These are phyloP conservation scores for Scolopax mira DNA, from an alignment of 2,113 vertebrate species.

Conservation along the genomic window DNA sequence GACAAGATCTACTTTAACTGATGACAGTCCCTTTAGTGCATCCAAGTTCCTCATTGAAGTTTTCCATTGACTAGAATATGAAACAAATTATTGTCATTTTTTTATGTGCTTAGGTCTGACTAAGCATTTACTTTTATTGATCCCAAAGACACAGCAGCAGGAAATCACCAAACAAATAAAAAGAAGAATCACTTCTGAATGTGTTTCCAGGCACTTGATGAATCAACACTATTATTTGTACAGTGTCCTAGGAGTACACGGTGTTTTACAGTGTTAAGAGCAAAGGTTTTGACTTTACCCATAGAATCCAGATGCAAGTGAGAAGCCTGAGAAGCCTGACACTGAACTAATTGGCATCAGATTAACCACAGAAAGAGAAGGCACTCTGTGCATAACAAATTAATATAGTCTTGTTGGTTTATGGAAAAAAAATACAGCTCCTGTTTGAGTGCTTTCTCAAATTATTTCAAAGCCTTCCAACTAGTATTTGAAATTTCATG, in stretches of 20 bases:
- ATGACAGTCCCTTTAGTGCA: background rate
- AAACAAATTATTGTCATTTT: background rate
- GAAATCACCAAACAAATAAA: conserved; percentile 23
- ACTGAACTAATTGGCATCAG: background rate
- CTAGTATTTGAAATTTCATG: background rate
- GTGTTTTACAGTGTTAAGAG: background rate
- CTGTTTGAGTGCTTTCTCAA: background rate
- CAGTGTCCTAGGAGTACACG: background rate
- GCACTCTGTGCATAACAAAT: background rate
- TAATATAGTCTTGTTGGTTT: background rate
- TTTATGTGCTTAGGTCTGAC: background rate
- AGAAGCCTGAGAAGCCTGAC: background rate
- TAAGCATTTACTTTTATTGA: conserved; percentile 52
- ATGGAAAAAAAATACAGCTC: background rate
- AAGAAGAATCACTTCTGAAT: background rate
- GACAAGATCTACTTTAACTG: background rate
- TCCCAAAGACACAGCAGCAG: background rate
- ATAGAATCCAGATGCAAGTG: background rate
- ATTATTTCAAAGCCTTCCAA: background rate
- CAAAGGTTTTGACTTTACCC: background rate
- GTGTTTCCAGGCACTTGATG: background rate
- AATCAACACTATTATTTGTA: conserved; percentile 10
- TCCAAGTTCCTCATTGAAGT: background rate
- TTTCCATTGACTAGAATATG: background rate
- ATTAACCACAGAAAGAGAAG: background rate